Base-by-base conservation (phyloP, 2,113 vertebrate genomes). In the Diglossa brunneiventris region DNA sequence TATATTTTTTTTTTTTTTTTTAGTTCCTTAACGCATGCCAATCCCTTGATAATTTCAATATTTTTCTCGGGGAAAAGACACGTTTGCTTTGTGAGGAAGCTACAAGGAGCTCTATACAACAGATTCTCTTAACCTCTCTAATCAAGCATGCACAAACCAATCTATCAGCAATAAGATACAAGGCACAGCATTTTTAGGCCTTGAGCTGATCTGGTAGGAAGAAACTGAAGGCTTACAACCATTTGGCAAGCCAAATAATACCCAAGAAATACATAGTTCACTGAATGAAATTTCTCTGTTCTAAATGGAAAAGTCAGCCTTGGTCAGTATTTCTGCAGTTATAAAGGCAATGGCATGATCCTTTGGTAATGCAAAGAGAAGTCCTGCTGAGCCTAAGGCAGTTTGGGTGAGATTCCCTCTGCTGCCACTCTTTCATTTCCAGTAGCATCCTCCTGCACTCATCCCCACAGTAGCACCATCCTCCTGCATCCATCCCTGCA, bases 181-280 rank as follows among this genome's bases (percentile, higher is more conserved):
- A 93, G 44, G 52, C 10, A 35, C 19, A 66, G 39, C 47, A 87
- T 78, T 96, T 92, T 59, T 42, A 46, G 30, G 66, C 49, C 52
- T 90, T 87, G 61, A 47, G 42, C 22, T 90, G 69, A 79, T 42
- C 42, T 85, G 41, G 46, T 82, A 74, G 64, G 53, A 69, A 73
- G 31, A 86, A 83, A 78, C 76, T 72, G 26, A 77, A 92, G 8
- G 41, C 15, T 83, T n/a, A 61, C 31, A 59, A 33, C 27, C 19
- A 49, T 89, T 68, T 81, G 66, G 53, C 37, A 94, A 95, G n/a
- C 15, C 33, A 88, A 92, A 83, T 42, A 93, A 30, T 67, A 72
- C 31, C 20, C 52, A 75, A 92, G 30, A 83, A 52, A 69, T 44
- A 23, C 9, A 11, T 27, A 18, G 27, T 49, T 74, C 27, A 35